phyloP scores from a whole-genome alignment of 2,888 invertebrate genomes.

The Autographa gamma region DNA sequence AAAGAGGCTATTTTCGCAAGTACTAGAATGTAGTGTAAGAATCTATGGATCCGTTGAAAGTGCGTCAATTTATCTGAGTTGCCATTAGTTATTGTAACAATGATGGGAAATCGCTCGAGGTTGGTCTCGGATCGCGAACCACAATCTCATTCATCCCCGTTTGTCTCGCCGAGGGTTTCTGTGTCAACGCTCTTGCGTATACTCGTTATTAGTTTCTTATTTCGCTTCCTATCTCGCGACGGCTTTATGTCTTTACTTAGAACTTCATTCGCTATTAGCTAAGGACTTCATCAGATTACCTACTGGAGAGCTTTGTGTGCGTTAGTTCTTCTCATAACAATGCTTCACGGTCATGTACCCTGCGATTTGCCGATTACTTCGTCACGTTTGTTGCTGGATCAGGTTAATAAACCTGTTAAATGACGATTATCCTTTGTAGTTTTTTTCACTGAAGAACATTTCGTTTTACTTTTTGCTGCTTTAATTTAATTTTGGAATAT shows the following conservation, averaged over 20 bases:
- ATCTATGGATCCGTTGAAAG: constrained; percentile 72
- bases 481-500: constrained; percentile 56
- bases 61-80: constrained; percentile 72
- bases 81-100: constrained; percentile 77
- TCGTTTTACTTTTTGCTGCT: constrained; percentile 62
- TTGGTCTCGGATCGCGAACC: constrained; percentile 69
- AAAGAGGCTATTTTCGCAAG: constrained; percentile 58
- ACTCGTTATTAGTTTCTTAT: constrained; percentile 68
- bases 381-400: constrained; percentile 77
- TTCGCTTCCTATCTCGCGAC: constrained; percentile 35
- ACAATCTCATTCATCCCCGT: constrained; percentile 70
- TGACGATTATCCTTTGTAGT: constrained; percentile 70
- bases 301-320: constrained; percentile 70
- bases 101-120: constrained; percentile 77
- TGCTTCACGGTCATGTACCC: constrained; percentile 82
- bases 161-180: constrained; percentile 70
- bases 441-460: constrained; percentile 57
- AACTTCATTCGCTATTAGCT: constrained; percentile 17
- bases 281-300: constrained; percentile 34
- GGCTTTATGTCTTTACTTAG: constrained; percentile 16
- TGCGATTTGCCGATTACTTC: constrained; percentile 78
- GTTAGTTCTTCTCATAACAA: constrained; percentile 70
- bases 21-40: constrained; percentile 54
- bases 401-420: constrained; percentile 82
- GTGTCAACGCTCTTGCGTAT: constrained; percentile 70